Evolutionary conservation across 2,113 vertebrate species (phyloP).

Genomic region (Axis porcinus): DNA sequence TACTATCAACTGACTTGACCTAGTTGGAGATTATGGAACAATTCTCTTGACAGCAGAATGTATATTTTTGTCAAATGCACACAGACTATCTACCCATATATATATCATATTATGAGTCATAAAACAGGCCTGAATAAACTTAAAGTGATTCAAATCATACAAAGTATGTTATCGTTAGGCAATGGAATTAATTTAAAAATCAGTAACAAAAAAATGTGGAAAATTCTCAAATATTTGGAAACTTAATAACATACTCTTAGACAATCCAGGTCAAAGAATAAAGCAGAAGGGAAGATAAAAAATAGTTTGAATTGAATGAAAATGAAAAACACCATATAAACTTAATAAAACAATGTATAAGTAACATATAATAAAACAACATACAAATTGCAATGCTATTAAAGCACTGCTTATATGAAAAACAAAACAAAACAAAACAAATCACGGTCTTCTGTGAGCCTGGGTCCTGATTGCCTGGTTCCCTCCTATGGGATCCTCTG

Average conservation of each 20-base stretch:
- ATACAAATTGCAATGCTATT: background rate
- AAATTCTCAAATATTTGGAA: background rate
- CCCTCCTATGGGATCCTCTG: background rate
- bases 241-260: background rate
- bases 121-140: background rate
- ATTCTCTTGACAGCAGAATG: background rate
- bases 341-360: background rate
- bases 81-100: background rate
- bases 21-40: background rate
- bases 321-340: background rate
- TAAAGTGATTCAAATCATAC: background rate
- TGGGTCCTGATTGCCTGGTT: background rate
- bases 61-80: background rate
- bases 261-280: background rate
- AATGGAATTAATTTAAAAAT: background rate
- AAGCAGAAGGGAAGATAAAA: background rate
- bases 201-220: background rate
- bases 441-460: background rate
- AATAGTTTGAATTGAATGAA: background rate
- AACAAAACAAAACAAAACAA: background rate
- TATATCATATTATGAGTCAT: background rate
- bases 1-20: background rate
- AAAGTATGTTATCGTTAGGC: background rate
- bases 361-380: background rate
- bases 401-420: background rate